A percentile compares a stretch with the other conserved stretches of the same genome.
These are phyloP conservation scores for Poecilia picta DNA, from an alignment of 2,797 vertebrate genomes.

Conservation along the genomic window DNA sequence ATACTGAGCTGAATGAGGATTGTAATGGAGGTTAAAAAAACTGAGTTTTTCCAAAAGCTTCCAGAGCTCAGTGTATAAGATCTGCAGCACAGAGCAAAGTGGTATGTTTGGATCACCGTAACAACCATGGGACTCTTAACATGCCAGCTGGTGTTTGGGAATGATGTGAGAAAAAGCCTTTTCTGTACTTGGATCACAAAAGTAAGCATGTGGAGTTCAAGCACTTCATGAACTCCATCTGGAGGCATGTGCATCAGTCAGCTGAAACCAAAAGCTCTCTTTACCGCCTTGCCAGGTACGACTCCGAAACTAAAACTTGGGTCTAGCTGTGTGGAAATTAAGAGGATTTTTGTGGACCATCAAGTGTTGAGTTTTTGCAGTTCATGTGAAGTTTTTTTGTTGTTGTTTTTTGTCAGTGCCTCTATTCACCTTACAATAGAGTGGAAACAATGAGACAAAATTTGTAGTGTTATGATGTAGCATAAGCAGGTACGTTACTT, in stretches of 20 bases:
- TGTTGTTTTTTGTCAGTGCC: background rate
- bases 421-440: background rate
- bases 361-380: background rate
- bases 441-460: background rate
- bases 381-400: background rate
- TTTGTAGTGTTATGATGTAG: background rate
- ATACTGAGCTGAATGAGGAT: background rate
- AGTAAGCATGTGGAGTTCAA: background rate
- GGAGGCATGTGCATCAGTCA: background rate
- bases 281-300: background rate
- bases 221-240: background rate
- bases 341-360: background rate
- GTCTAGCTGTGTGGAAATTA: background rate
- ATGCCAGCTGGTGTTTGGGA: constrained; percentile 1
- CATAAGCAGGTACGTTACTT: background rate
- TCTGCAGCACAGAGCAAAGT: background rate
- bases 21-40: background rate
- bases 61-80: background rate
- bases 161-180: background rate
- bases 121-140: background rate
- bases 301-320: background rate
- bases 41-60: background rate
- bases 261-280: background rate
- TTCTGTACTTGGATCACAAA: background rate
- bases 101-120: background rate